Conservation (phyloP, 92 coral and sea anemone genomes). For the Paragorgia papillata region DNA sequence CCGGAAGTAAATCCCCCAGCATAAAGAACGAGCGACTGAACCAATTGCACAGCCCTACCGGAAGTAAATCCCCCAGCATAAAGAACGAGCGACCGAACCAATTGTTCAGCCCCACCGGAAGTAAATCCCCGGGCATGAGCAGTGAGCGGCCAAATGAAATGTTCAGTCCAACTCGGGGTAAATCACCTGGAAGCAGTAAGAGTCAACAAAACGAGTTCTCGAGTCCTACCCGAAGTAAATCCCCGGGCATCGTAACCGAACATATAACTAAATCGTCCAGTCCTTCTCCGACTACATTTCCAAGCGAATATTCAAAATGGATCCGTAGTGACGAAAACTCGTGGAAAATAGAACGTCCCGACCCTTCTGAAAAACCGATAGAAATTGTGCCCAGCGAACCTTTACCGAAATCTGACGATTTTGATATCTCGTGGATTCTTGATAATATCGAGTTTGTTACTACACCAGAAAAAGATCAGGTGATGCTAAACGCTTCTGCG, state of each 20-base stretch:
- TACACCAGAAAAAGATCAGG: neutral
- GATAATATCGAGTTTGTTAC: slow-evolving; percentile 21
- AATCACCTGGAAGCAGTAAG: slow-evolving; percentile 8
- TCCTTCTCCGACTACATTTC: too few relatives aligned
- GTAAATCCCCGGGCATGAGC: neutral
- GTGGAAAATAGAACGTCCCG: slow-evolving; percentile 3
- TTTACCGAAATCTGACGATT: slow-evolving; percentile 9
- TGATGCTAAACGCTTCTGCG: neutral
- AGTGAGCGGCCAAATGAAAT: neutral
- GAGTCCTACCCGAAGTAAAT: neutral
- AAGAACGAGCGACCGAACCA: neutral
- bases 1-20: too few relatives aligned
- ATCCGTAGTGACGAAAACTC: neutral
- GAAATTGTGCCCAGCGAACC: neutral
- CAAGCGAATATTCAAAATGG: too few relatives aligned
- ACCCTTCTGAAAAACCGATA: neutral
- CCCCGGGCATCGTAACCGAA: neutral
- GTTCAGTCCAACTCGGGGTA: neutral
- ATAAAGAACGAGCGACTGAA: too few relatives aligned
- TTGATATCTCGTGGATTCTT: slow-evolving; percentile 7
- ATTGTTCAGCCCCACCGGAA: neutral
- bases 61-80: too few relatives aligned
- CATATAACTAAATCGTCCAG: too few relatives aligned
- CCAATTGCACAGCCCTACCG: too few relatives aligned
- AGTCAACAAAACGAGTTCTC: neutral